These are phyloP conservation scores for Lophius piscatorius DNA, from an alignment of 2,113 vertebrate genomes.

Conservation along the genomic window DNA sequence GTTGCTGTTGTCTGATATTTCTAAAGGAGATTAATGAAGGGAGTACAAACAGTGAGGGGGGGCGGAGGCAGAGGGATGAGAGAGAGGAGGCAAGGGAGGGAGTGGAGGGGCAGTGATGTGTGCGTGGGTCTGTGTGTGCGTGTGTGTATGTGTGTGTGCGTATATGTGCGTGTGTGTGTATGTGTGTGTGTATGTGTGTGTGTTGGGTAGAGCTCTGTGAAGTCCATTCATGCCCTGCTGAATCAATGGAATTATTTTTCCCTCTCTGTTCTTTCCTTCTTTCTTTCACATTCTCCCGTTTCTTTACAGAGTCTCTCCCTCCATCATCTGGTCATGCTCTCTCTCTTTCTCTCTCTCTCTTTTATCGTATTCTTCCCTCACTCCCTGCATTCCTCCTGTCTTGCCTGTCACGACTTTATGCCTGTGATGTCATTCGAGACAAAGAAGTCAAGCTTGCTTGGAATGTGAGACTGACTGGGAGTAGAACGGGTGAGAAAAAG, in stretches of 20 bases:
- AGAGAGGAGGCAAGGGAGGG: constrained; percentile 50
- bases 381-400: constrained; percentile 70
- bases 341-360: constrained; percentile 43
- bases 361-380: constrained; percentile 58
- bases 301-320: constrained; percentile 36
- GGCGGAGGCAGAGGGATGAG: constrained; percentile 59
- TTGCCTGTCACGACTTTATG: constrained; percentile 71
- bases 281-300: constrained; percentile 59
- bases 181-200: constrained; percentile 36
- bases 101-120: constrained; percentile 32
- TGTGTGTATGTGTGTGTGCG: constrained; percentile 34
- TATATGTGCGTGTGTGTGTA: constrained; percentile 30
- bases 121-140: constrained; percentile 28
- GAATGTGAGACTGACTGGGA: constrained; percentile 67
- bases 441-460: constrained; percentile 70
- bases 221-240: constrained; percentile 77
- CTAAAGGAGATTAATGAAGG: constrained; percentile 77
- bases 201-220: constrained; percentile 62
- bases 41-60: constrained; percentile 62
- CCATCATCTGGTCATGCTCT: constrained; percentile 55
- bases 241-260: constrained; percentile 82
- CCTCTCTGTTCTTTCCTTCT: constrained; percentile 35
- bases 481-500: constrained; percentile 36
- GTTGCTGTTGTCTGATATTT: constrained; percentile 59
- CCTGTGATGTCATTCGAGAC: constrained; percentile 78